Percentiles rank a stretch among this genome's conserved stretches.
Conservation (phyloP, 2,113 vertebrate genomes). For the Manacus vitellinus region DNA sequence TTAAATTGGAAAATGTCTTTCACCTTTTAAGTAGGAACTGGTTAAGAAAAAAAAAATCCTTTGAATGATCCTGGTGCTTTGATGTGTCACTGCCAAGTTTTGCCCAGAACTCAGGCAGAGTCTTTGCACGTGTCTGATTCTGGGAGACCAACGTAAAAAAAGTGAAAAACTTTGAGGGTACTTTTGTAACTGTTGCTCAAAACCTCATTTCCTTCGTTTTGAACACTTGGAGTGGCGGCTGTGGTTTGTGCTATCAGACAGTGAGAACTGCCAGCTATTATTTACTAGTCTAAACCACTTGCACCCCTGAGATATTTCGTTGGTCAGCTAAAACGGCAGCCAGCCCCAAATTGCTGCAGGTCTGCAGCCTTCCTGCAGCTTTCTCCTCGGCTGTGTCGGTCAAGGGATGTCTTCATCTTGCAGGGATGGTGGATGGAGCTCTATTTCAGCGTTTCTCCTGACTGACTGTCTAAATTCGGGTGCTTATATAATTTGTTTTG, state of each 20-base stretch:
- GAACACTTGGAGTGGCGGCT: neutral
- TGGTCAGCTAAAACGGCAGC: neutral
- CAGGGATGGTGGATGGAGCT: neutral
- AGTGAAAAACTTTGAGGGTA: neutral
- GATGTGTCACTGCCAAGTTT: neutral
- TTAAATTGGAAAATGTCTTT: neutral
- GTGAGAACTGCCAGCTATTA: conserved; percentile 19
- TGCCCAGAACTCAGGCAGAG: neutral
- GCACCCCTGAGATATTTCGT: neutral
- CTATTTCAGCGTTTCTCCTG: neutral
- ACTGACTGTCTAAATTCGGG: neutral
- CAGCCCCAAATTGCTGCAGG: neutral
- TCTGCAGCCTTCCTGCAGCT: neutral
- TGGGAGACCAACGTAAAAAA: neutral
- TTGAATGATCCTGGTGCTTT: neutral
- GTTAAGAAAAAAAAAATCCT: neutral
- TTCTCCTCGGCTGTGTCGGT: neutral
- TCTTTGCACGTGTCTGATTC: neutral
- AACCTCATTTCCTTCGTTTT: conserved; percentile 35
- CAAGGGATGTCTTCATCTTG: neutral
- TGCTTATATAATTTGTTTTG: conserved; percentile 45
- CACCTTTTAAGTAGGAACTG: neutral
- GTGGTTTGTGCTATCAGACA: conserved; percentile 27
- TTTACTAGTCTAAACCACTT: conserved; percentile 3
- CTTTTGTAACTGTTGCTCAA: conserved; percentile 33